Percentiles rank a stretch among this genome's conserved stretches.
Conservation (phyloP, 2,797 vertebrate species). For the Cichlasoma orientale region DNA sequence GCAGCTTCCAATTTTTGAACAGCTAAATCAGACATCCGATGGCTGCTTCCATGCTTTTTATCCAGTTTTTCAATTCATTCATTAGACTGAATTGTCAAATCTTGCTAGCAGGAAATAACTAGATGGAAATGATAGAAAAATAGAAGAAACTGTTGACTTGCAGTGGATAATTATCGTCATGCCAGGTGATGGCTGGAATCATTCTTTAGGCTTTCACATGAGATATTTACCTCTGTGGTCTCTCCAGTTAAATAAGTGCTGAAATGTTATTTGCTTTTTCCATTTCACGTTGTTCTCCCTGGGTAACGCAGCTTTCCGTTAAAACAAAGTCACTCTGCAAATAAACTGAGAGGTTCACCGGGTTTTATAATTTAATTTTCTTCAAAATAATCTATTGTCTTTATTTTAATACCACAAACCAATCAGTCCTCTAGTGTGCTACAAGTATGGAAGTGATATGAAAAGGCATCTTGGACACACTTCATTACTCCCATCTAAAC, state of each 20-base stretch:
- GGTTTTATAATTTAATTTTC: neutral
- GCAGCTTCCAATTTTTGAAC: neutral
- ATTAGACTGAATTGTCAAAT: conserved; percentile 17
- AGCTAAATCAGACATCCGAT: neutral
- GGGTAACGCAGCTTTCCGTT: conserved; percentile 2
- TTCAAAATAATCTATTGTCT: conserved; percentile 1
- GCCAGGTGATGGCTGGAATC: neutral
- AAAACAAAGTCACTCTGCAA: conserved; percentile 13
- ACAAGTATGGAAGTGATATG: neutral
- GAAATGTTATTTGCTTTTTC: conserved; percentile 2
- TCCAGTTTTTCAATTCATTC: neutral
- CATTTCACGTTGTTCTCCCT: neutral
- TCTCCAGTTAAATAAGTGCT: neutral
- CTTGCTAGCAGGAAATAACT: conserved; percentile 12
- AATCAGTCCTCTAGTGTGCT: neutral
- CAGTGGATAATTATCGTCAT: neutral
- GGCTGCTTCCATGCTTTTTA: neutral
- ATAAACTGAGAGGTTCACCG: neutral
- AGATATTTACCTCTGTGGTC: neutral
- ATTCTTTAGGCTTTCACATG: neutral
- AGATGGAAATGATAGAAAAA: neutral
- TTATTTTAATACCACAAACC: neutral
- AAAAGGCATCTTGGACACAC: conserved; percentile 18
- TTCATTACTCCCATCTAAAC: conserved; percentile 32
- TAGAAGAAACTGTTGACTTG: neutral